A percentile compares a stretch with the other conserved stretches of the same genome.
phyloP scores from a whole-genome alignment of 2,113 vertebrate species.

The Corynorhinus townsendii region DNA sequence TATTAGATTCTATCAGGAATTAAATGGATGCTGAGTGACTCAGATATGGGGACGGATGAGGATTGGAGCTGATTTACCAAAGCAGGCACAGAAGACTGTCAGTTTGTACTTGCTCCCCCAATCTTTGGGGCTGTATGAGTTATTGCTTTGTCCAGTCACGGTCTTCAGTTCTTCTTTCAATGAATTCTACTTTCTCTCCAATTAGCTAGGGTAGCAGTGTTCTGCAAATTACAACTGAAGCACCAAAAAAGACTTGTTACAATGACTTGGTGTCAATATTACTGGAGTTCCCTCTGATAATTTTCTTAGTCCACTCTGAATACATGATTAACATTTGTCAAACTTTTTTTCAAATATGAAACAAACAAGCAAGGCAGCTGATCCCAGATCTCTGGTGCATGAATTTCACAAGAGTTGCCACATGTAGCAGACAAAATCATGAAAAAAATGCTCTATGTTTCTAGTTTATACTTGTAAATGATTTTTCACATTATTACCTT shows the following conservation, averaged over 20 bases:
- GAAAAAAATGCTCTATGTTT: neutral
- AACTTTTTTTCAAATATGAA: neutral
- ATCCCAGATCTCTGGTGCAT: neutral
- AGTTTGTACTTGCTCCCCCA: neutral
- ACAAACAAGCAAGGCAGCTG: neutral
- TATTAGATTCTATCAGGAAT: neutral
- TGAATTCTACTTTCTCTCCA: neutral
- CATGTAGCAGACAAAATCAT: neutral
- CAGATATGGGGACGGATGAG: fast-evolving
- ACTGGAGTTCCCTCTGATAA: neutral
- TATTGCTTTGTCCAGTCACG: neutral
- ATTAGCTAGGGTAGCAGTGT: neutral
- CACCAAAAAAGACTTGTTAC: neutral
- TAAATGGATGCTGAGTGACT: neutral
- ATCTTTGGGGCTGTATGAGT: neutral
- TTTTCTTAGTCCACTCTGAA: neutral
- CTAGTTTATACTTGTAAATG: neutral
- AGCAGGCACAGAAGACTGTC: too few species aligned
- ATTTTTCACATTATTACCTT: neutral
- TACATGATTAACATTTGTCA: neutral
- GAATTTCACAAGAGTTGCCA: neutral
- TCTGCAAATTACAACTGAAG: neutral
- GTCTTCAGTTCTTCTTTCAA: neutral
- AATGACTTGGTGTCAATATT: neutral
- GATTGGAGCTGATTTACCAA: neutral